Conservation (phyloP, 92 coral and sea anemone genomes). For the Montipora capitata region DNA sequence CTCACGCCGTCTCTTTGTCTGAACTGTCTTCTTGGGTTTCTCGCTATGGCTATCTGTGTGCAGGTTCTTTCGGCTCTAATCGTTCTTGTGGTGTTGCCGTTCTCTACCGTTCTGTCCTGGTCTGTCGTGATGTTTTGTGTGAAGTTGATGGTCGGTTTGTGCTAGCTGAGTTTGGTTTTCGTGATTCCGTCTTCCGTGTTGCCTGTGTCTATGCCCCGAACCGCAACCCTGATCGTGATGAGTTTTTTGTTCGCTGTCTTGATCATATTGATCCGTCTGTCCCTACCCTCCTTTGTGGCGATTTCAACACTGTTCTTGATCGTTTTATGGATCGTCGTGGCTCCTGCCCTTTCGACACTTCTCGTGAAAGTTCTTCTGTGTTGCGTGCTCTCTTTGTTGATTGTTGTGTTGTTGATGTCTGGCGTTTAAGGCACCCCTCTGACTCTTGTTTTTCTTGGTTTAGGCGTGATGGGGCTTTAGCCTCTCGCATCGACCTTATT, state of each 20-base stretch:
- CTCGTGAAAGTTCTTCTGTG: neutral
- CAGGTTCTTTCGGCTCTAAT: neutral
- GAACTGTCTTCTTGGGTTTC: constrained; percentile 11
- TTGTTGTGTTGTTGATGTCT: constrained; percentile 13
- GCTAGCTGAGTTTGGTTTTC: neutral
- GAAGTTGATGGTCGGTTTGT: neutral
- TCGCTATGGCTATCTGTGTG: neutral
- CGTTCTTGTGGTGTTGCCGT: constrained; percentile 4
- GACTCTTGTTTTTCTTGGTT: constrained; percentile 5
- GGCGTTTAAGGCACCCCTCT: constrained; percentile 11
- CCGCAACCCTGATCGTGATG: constrained; percentile 35
- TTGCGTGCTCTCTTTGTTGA: neutral
- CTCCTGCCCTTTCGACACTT: neutral
- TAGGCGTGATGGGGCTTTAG: neutral
- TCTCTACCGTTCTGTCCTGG: neutral
- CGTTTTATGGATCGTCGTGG: neutral
- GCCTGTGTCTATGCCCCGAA: neutral
- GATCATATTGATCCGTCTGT: neutral
- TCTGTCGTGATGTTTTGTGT: neutral
- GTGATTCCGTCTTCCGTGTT: neutral
- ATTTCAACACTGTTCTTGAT: constrained; percentile 40
- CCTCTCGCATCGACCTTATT: constrained; percentile 15
- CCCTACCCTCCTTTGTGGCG: constrained; percentile 16
- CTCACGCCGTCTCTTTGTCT: neutral
- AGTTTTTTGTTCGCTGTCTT: neutral